Evolutionary conservation across 2,888 invertebrate species (phyloP).

Genomic region (Cantharis rufa): DNA sequence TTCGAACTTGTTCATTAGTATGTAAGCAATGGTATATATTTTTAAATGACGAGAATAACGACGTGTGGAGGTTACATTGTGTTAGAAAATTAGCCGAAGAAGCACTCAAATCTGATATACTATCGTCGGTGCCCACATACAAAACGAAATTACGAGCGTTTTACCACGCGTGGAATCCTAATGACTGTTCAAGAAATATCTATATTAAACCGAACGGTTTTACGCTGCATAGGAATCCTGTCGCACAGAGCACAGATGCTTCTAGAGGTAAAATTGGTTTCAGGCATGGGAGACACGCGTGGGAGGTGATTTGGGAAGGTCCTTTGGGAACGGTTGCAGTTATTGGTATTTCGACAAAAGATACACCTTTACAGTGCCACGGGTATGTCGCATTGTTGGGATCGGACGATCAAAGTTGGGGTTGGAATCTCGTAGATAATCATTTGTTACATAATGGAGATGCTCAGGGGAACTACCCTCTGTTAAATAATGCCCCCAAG

Average conservation of each 20-base stretch:
- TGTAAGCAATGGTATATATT: constrained; percentile 93
- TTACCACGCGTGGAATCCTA: constrained; percentile 95
- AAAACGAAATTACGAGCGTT: constrained; percentile 93
- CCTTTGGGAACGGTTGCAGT: constrained; percentile 98
- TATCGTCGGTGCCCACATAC: constrained; percentile 85
- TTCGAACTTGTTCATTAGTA: constrained; percentile 87
- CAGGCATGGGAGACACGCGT: constrained; percentile 89
- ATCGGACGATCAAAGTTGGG: constrained; percentile 97
- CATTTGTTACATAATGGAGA: constrained; percentile 95
- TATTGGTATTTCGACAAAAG: constrained; percentile 92
- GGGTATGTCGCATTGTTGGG: constrained; percentile 95
- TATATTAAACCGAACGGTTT: constrained; percentile 97
- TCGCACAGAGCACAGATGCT: constrained; percentile 98
- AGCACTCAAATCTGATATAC: constrained; percentile 86
- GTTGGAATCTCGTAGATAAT: constrained; percentile 99
- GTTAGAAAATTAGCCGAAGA: constrained; percentile 84
- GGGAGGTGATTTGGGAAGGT: constrained; percentile 99
- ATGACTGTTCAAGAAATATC: constrained; percentile 95
- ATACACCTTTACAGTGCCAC: constrained; percentile 89
- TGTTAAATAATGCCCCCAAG: constrained; percentile 94
- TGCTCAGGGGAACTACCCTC: constrained; percentile 90
- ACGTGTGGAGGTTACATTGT: constrained; percentile 93
- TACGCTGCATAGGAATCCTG: constrained; percentile 96
- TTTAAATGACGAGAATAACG: constrained; percentile 90
- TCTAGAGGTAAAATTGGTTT: constrained; percentile 90